Evolutionary conservation across 2,797 vertebrate genomes (phyloP), one percentile per base, ranked within the genome.

Genomic region (Coregonus suidteri): DNA sequence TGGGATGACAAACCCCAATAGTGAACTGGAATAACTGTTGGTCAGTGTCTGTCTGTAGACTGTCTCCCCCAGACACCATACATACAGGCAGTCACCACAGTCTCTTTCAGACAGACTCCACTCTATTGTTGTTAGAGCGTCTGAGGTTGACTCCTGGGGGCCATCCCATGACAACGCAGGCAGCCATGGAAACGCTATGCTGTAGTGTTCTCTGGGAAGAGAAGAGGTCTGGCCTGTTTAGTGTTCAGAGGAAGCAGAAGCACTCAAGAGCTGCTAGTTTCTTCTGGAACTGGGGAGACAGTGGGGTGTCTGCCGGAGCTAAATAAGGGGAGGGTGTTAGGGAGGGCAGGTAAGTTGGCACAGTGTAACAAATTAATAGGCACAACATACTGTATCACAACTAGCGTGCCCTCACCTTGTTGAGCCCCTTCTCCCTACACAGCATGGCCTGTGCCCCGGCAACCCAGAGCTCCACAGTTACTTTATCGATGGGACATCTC

Each of bases 91-190:
- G 37, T 77, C 52, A 47, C 85, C 85, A 62, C 52, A 79, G 78
- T 80, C 86, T 80, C 75, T 76, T n/a, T 76, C 76, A 70, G 25
- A 70, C 65, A 84, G 81, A 86, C 84, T 62, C 74, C 35, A 16
- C 78, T 74, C 75, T 89, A 89, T 67, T 18, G 89, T 91, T 86
- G 79, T 85, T 83, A 2, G 65, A 79, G 77, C 65, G 84, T 86
- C 87, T 90, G 89, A 90, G 84, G 83, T 79, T 79, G 77, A 81
- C 74, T 91, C 77, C 82, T 81, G 74, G 54, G 82, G 87, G 78
- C 77, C 73, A 72, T 82, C 86, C 81, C 82, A 85, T 89, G 89
- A 88, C 87, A 88, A 76, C n/a, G 80, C 75, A 84, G 77, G 80
- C 75, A 85, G 77, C 77, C 78, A 82, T 76, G 83, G 82, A 90